Percentiles rank a stretch among this genome's conserved stretches.
phyloP scores from a whole-genome alignment of 2,888 invertebrate species.

The Polydrusus cervinus region DNA sequence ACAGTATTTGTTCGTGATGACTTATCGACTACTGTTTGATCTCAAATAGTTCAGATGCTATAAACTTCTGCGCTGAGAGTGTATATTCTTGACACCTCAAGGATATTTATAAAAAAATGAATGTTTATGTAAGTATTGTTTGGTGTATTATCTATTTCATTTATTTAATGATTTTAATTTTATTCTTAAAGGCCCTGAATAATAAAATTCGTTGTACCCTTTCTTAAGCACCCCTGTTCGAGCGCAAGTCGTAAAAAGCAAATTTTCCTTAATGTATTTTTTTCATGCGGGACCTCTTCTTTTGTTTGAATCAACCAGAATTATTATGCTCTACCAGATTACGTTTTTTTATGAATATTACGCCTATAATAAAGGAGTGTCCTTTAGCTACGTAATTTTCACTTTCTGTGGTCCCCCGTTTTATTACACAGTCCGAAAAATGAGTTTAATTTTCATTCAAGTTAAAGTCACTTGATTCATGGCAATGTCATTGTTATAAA shows the following conservation, averaged over 20 bases:
- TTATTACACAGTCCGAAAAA: conserved; percentile 10
- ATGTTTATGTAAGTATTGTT: too few species aligned
- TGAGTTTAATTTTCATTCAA: conserved; percentile 10
- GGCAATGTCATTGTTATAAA: background rate
- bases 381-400: conserved; percentile 16
- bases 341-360: conserved; percentile 22
- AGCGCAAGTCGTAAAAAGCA: background rate
- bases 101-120: too few species aligned
- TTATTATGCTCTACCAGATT: conserved; percentile 16
- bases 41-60: too few species aligned
- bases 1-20: too few species aligned
- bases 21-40: too few species aligned
- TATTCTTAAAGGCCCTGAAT: background rate
- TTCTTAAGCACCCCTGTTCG: background rate
- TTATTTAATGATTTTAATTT: background rate
- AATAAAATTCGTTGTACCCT: background rate
- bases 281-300: background rate
- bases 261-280: conserved; percentile 15
- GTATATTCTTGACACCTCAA: too few species aligned
- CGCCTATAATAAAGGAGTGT: conserved; percentile 5
- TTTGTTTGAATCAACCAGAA: conserved; percentile 14
- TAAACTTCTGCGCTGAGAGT: too few species aligned
- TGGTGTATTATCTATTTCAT: too few species aligned
- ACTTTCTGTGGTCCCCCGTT: conserved; percentile 12
- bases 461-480: conserved; percentile 5